A percentile compares a stretch with the other conserved stretches of the same genome.
phyloP scores from a whole-genome alignment of 2,797 vertebrate species.

The Numenius phaeopus region DNA sequence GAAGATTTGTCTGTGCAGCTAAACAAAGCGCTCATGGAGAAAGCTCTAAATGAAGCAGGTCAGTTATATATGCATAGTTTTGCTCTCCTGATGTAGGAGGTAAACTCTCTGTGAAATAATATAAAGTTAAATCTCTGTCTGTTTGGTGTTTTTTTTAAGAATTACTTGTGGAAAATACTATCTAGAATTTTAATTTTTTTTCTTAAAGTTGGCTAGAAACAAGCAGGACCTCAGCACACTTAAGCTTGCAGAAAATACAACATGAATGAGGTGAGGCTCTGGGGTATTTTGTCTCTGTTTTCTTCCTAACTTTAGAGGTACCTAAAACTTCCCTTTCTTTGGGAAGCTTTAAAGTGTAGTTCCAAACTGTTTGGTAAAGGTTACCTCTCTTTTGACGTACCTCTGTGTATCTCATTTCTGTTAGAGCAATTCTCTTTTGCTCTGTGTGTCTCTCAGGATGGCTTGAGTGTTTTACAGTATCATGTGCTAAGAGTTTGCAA shows the following conservation, averaged over 20 bases:
- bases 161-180: neutral
- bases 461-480: neutral
- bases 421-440: neutral
- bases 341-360: neutral
- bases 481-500: neutral
- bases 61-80: neutral
- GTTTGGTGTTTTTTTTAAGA: neutral
- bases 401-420: neutral
- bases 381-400: neutral
- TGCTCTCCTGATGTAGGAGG: neutral
- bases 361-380: neutral
- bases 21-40: neutral
- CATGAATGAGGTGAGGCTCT: neutral
- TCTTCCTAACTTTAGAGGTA: neutral
- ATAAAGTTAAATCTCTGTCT: neutral
- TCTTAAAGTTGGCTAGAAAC: neutral
- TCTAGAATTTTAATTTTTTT: neutral
- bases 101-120: neutral
- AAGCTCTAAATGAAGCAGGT: neutral
- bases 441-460: neutral
- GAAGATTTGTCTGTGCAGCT: neutral
- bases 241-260: neutral
- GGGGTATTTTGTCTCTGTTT: neutral
- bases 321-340: accelerated
- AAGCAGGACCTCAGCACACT: neutral